phyloP scores from a whole-genome alignment of 2,113 vertebrate species.

The Picathartes gymnocephalus region DNA sequence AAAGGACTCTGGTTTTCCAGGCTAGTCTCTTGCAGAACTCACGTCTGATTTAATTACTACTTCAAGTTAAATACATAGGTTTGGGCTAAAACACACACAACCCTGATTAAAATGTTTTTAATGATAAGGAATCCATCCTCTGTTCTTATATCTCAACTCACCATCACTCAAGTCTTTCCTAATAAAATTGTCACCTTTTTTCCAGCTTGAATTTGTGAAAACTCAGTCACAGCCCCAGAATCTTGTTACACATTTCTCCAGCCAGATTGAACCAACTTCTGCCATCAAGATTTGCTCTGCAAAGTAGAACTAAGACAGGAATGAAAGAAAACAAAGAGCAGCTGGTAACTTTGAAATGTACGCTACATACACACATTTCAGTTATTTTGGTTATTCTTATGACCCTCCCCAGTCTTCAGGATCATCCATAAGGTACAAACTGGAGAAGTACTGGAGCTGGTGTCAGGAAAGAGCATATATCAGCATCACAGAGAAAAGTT shows the following conservation, averaged over 20 bases:
- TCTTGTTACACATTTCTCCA: not conserved
- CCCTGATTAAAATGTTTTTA: not conserved
- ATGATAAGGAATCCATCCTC: not conserved
- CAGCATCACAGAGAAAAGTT: not conserved
- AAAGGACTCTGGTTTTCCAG: not conserved
- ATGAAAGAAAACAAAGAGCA: not conserved
- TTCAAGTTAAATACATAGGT: not conserved
- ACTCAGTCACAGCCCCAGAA: not conserved
- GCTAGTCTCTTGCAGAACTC: not conserved
- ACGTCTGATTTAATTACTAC: rapidly evolving
- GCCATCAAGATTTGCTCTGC: not conserved
- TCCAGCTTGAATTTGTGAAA: not conserved
- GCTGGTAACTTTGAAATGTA: not conserved
- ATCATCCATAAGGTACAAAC: not conserved
- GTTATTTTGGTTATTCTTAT: not conserved
- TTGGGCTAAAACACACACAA: not conserved
- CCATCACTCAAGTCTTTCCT: not conserved
- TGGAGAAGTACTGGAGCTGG: not conserved
- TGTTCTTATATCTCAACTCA: not conserved
- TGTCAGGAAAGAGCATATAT: not conserved
- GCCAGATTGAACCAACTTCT: not conserved
- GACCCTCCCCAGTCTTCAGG: not conserved
- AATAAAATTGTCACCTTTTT: not conserved
- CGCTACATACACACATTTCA: not conserved
- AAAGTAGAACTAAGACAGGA: not conserved